Evolutionary conservation across 2,888 invertebrate genomes (phyloP).

Genomic region (Gryllus longicercus): DNA sequence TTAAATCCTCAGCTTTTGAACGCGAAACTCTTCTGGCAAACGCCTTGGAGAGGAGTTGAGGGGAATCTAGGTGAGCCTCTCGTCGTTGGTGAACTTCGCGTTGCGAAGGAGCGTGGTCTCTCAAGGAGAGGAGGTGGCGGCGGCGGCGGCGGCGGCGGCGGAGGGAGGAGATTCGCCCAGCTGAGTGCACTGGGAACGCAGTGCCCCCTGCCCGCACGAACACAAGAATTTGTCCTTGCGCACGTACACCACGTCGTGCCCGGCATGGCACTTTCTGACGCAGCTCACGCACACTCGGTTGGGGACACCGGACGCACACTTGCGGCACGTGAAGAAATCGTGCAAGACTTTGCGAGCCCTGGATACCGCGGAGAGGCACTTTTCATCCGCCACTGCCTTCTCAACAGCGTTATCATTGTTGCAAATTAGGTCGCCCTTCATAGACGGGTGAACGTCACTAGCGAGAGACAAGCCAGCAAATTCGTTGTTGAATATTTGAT

Average conservation of each 20-base stretch:
- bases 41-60: too few species aligned
- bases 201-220: too few species aligned
- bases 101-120: too few species aligned
- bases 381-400: constrained; percentile 93
- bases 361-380: constrained; percentile 98
- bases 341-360: constrained; percentile 99
- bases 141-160: too few species aligned
- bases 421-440: constrained; percentile 76
- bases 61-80: too few species aligned
- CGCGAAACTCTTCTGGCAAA: too few species aligned
- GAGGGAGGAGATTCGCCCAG: too few species aligned
- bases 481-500: constrained; percentile 97
- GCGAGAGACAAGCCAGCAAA: constrained; percentile 94
- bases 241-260: constrained; percentile 98
- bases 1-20: too few species aligned
- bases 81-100: too few species aligned
- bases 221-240: constrained; percentile 86
- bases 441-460: constrained; percentile 88
- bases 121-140: too few species aligned
- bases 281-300: constrained; percentile 99
- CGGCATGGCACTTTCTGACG: constrained; percentile 98
- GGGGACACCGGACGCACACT: constrained; percentile 98
- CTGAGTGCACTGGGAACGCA: too few species aligned
- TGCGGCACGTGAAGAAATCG: constrained; percentile 98
- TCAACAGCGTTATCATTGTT: constrained; percentile 98